A percentile compares a stretch with the other conserved stretches of the same genome.
phyloP scores from a whole-genome alignment of 2,797 vertebrate genomes.

The Acomys russatus region DNA sequence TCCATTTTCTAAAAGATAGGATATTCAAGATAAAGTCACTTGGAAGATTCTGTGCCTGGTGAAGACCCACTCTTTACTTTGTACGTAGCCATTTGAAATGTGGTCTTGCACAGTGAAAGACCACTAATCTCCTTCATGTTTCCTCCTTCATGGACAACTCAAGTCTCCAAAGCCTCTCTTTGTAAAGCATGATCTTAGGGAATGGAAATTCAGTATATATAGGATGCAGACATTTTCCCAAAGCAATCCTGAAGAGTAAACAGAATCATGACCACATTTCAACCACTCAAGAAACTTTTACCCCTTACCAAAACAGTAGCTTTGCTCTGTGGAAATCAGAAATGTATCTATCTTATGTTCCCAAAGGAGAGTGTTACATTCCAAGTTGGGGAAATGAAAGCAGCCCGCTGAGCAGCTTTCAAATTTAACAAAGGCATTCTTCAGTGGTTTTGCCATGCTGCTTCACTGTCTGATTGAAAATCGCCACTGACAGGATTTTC shows the following conservation, averaged over 20 bases:
- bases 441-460: background rate
- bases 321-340: background rate
- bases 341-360: background rate
- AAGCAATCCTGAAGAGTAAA: background rate
- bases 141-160: background rate
- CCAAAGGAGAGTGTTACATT: background rate
- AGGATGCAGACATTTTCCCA: accelerated
- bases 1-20: background rate
- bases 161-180: too few relatives aligned
- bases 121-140: background rate
- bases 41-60: too few relatives aligned
- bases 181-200: background rate
- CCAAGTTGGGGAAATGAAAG: slow-evolving; percentile 3
- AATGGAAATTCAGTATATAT: background rate
- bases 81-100: background rate
- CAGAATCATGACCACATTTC: background rate
- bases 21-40: background rate
- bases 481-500: slow-evolving; percentile 30
- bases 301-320: background rate
- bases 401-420: background rate
- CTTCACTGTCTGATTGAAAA: slow-evolving; percentile 39
- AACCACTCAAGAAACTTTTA: background rate
- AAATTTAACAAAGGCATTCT: slow-evolving; percentile 44
- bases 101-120: background rate
- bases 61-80: background rate